Percentiles rank a stretch among this genome's conserved stretches.
These are phyloP conservation scores for Drosophila algonquin DNA, from an alignment of 2,888 invertebrate species.

Conservation along the genomic window DNA sequence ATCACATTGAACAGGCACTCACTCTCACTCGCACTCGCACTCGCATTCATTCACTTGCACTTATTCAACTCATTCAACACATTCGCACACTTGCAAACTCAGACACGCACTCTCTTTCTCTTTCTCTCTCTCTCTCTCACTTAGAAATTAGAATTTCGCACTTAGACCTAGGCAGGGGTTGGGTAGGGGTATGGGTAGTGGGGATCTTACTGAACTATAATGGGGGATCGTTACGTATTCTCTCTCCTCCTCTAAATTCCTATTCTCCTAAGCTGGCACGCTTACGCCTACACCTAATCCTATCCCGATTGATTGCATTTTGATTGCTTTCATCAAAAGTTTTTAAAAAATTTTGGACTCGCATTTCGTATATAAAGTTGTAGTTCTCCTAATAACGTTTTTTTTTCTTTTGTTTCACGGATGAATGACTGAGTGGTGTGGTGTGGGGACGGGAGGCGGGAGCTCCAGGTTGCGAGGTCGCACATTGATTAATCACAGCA, in stretches of 20 bases:
- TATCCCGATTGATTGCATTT: slow-evolving; percentile 43
- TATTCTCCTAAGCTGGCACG: slow-evolving; percentile 14
- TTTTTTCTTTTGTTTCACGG: slow-evolving; percentile 64
- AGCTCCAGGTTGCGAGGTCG: slow-evolving; percentile 49
- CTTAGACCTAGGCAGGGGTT: slow-evolving; percentile 50
- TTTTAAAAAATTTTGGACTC: slow-evolving; percentile 79
- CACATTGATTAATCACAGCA: slow-evolving; percentile 88
- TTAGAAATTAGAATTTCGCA: slow-evolving; percentile 58
- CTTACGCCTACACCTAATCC: slow-evolving; percentile 3
- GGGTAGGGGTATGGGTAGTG: slow-evolving; percentile 34
- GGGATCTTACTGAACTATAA: slow-evolving; percentile 55
- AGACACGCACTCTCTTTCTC: slow-evolving; percentile 1
- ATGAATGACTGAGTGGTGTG: slow-evolving; percentile 77
- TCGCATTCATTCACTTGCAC: slow-evolving; percentile 43
- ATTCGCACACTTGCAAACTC: slow-evolving; percentile 50
- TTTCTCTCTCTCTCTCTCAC: slow-evolving; percentile 43
- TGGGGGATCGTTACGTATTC: slow-evolving; percentile 54
- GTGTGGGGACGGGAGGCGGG: slow-evolving; percentile 58
- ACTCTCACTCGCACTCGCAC: slow-evolving; percentile 18
- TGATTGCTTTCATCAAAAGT: slow-evolving; percentile 73
- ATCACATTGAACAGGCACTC: slow-evolving; percentile 65
- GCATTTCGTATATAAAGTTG: slow-evolving; percentile 64
- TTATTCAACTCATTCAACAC: slow-evolving; percentile 40
- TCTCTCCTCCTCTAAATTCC: slow-evolving; percentile 34
- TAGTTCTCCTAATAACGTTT: slow-evolving; percentile 69